These are phyloP conservation scores for Selene dorsalis DNA, from an alignment of 2,797 vertebrate genomes.

Conservation along the genomic window DNA sequence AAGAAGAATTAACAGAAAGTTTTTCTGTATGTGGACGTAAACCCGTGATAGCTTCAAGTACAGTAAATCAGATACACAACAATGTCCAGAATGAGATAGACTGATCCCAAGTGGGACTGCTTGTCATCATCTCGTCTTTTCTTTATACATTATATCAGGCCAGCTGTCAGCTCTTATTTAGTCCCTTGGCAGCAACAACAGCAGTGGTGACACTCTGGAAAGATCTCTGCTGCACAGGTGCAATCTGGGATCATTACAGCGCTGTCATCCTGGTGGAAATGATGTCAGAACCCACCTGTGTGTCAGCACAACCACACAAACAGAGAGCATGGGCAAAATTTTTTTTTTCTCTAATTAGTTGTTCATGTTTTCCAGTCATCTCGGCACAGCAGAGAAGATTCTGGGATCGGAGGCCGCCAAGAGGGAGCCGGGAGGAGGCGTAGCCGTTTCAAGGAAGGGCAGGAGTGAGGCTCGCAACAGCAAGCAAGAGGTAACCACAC, in stretches of 20 bases:
- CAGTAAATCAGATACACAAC: too few species aligned
- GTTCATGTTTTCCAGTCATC: slow-evolving; percentile 38
- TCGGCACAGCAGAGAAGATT: slow-evolving; percentile 31
- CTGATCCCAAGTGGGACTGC: not conserved
- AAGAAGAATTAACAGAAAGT: not conserved
- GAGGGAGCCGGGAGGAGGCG: slow-evolving; percentile 2
- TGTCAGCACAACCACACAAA: not conserved
- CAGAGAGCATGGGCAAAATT: not conserved
- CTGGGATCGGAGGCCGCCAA: slow-evolving; percentile 29
- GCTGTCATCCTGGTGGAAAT: slow-evolving; percentile 34
- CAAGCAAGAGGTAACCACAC: slow-evolving; percentile 62
- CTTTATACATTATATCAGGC: slow-evolving; percentile 13
- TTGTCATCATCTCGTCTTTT: not conserved
- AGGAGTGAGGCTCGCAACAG: slow-evolving; percentile 54
- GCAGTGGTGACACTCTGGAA: not conserved
- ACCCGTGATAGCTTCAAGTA: not conserved
- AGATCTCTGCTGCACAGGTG: slow-evolving; percentile 10
- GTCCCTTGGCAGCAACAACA: not conserved
- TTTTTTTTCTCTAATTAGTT: not conserved
- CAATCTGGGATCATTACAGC: slow-evolving; percentile 21
- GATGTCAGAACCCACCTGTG: slow-evolving; percentile 42
- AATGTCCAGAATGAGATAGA: not conserved
- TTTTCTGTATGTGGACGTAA: not conserved
- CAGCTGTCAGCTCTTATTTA: slow-evolving; percentile 17
- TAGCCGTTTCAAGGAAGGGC: slow-evolving; percentile 48